Evolutionary conservation across 2,888 invertebrate genomes (phyloP).

Genomic region (Osedax frankpressi): DNA sequence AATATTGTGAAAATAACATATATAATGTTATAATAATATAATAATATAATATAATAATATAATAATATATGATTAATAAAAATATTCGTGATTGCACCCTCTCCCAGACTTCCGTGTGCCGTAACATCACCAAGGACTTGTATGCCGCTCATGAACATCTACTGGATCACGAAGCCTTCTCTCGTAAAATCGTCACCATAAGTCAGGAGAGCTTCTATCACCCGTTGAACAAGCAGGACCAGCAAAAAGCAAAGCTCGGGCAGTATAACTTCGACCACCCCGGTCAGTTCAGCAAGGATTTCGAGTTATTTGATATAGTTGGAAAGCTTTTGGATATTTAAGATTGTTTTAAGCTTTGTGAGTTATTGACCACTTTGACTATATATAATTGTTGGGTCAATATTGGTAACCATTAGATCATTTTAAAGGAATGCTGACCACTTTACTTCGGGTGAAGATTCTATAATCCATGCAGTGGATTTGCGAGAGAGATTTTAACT

Average conservation of each 20-base stretch:
- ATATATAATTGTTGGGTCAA: too few species aligned
- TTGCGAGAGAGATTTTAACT: not conserved
- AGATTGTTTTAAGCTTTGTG: too few species aligned
- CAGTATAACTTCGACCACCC: constrained; percentile 98
- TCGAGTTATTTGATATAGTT: too few species aligned
- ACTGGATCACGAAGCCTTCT: not conserved
- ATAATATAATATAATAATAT: constrained; percentile 1
- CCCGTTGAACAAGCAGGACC: constrained; percentile 66
- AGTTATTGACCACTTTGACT: too few species aligned
- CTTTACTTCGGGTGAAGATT: too few species aligned
- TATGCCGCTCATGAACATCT: constrained; percentile 56
- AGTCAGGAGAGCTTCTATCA: constrained; percentile 95
- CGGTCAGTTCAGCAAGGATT: constrained; percentile 43
- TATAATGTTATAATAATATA: not conserved
- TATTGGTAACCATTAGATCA: too few species aligned
- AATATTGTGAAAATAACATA: not conserved
- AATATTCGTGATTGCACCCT: not conserved
- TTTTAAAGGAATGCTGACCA: too few species aligned
- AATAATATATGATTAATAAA: not conserved
- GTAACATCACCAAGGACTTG: constrained; percentile 86
- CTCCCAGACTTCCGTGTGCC: constrained; percentile 83
- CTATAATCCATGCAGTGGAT: too few species aligned
- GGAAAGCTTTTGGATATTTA: too few species aligned
- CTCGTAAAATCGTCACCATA: constrained; percentile 67
- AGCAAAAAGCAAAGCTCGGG: constrained; percentile 64